phyloP scores from a whole-genome alignment of 2,113 vertebrate genomes.

The Hippopotamus amphibius region DNA sequence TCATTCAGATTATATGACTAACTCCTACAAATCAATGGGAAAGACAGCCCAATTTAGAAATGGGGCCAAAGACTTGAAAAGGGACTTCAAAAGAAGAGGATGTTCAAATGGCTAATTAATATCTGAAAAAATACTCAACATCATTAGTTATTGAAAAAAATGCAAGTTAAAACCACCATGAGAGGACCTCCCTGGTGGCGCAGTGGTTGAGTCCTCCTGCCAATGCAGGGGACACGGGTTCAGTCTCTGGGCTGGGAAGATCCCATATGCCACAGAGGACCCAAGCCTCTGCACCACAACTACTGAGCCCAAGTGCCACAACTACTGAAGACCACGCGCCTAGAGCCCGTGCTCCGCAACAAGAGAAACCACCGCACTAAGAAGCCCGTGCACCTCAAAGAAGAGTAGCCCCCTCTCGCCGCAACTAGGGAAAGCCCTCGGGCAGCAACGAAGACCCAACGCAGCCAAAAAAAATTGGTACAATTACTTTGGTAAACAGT shows the following conservation, averaged over 20 bases:
- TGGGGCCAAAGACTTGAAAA: neutral
- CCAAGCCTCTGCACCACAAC: no score
- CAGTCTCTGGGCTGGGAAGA: no score
- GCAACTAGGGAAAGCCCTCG: no score
- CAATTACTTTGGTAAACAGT: neutral
- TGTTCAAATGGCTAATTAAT: neutral
- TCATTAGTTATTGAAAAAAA: neutral
- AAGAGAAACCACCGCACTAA: no score
- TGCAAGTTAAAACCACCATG: neutral
- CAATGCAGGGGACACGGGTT: no score
- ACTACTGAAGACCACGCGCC: no score
- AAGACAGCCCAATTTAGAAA: neutral
- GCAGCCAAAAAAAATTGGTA: neutral
- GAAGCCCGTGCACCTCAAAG: rapidly evolving
- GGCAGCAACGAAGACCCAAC: no score
- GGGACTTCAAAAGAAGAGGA: neutral
- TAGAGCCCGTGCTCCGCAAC: no score
- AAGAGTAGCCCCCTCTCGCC: no score
- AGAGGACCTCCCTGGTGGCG: neutral
- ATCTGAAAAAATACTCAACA: neutral
- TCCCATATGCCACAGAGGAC: no score
- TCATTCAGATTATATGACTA: neutral
- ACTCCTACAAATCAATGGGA: neutral
- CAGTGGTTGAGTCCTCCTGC: no score
- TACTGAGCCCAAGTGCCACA: no score